phyloP scores from a whole-genome alignment of 2,113 vertebrate species.

The Carassius carassius region DNA sequence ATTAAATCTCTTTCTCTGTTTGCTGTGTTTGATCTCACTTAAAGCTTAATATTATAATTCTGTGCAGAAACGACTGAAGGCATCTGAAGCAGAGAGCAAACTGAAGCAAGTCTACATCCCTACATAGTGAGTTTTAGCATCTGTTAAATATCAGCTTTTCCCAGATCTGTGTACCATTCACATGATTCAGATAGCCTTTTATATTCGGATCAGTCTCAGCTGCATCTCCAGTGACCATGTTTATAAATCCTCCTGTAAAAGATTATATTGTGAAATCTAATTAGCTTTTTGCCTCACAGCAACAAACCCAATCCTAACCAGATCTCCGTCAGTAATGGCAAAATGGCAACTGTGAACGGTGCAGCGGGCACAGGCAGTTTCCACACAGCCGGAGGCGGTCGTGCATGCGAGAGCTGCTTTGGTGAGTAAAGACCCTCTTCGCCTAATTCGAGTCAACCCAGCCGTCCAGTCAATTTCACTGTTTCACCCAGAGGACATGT shows the following conservation, averaged over 20 bases:
- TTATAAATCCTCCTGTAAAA: neutral
- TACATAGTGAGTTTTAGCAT: slow-evolving; percentile 89
- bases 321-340: slow-evolving; percentile 90
- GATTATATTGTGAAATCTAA: slow-evolving; percentile 14
- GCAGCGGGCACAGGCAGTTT: slow-evolving; percentile 81
- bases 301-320: slow-evolving; percentile 99
- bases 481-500: slow-evolving; percentile 1
- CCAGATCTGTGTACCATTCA: neutral
- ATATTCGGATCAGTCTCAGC: neutral
- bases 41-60: slow-evolving; percentile 45
- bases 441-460: slow-evolving; percentile 30
- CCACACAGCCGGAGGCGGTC: slow-evolving; percentile 80
- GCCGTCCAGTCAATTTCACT: slow-evolving; percentile 14
- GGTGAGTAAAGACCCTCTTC: slow-evolving; percentile 75
- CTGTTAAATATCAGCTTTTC: neutral
- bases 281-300: slow-evolving; percentile 70
- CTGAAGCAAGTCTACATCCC: slow-evolving; percentile 99
- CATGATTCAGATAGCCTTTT: neutral
- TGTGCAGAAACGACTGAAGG: slow-evolving; percentile 93
- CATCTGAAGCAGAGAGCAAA: slow-evolving; percentile 96
- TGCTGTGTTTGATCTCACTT: neutral
- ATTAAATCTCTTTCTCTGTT: neutral
- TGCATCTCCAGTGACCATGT: neutral
- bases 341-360: slow-evolving; percentile 90
- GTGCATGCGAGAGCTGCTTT: slow-evolving; percentile 96